phyloP scores from a whole-genome alignment of 2,797 vertebrate species.

The Atherinosoma microstoma region DNA sequence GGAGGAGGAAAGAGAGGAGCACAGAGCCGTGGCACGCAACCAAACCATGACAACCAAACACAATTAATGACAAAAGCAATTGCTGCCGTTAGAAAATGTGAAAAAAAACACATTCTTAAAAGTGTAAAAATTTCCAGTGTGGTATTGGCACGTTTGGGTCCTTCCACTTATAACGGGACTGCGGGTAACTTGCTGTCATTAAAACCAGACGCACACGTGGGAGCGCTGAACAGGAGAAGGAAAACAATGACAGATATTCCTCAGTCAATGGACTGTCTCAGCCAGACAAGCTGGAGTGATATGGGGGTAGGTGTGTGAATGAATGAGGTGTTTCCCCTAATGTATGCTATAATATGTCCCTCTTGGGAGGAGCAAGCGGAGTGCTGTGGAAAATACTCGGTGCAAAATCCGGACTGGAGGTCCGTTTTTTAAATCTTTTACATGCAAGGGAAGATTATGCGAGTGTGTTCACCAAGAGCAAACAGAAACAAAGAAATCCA shows the following conservation, averaged over 20 bases:
- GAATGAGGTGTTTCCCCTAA: slow-evolving; percentile 75
- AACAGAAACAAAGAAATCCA: slow-evolving; percentile 29
- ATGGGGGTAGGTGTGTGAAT: slow-evolving; percentile 67
- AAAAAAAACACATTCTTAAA: slow-evolving; percentile 25
- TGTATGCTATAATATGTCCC: slow-evolving; percentile 68
- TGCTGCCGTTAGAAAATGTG: slow-evolving; percentile 28
- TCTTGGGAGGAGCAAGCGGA: slow-evolving; percentile 47
- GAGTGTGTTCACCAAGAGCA: slow-evolving; percentile 2
- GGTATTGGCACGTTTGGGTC: slow-evolving; percentile 47
- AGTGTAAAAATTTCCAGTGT: slow-evolving; percentile 68
- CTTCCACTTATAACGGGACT: slow-evolving; percentile 46
- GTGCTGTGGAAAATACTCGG: slow-evolving; percentile 60
- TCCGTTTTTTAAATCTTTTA: slow-evolving; percentile 26
- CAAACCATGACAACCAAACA: slow-evolving; percentile 56
- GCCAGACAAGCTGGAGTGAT: slow-evolving; percentile 59
- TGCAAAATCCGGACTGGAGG: slow-evolving; percentile 33
- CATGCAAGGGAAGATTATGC: slow-evolving; percentile 12
- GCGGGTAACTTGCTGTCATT: slow-evolving; percentile 63
- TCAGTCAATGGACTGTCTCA: slow-evolving; percentile 65
- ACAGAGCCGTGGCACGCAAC: slow-evolving; percentile 11
- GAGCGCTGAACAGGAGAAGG: slow-evolving; percentile 45
- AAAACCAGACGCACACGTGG: slow-evolving; percentile 63
- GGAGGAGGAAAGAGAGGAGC: slow-evolving; percentile 25
- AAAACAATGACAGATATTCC: slow-evolving; percentile 67
- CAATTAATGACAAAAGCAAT: slow-evolving; percentile 65